Conservation (phyloP, 2,797 vertebrate species). For the Acipenser transmontanus region DNA sequence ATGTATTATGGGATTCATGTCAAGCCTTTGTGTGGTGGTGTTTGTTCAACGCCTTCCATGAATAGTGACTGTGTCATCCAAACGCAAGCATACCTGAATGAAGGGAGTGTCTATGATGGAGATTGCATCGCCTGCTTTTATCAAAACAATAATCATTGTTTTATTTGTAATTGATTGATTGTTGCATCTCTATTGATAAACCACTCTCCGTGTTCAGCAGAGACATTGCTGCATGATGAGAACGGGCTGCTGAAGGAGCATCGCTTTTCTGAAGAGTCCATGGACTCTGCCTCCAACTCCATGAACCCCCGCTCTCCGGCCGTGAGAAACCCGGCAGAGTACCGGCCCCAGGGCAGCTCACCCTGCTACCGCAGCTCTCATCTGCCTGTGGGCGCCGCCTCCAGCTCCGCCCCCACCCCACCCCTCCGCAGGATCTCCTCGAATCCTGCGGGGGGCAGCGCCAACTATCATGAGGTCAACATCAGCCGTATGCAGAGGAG, state of each 20-base stretch:
- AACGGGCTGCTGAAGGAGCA: conserved; percentile 71
- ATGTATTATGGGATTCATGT: too few species aligned
- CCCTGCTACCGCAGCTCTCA: conserved; percentile 45
- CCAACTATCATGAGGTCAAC: conserved; percentile 41
- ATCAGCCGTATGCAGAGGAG: conserved; percentile 61
- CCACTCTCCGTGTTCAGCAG: conserved; percentile 51
- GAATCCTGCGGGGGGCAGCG: conserved; percentile 39
- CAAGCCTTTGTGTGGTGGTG: too few species aligned
- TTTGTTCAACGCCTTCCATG: too few species aligned
- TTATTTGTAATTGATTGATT: too few species aligned
- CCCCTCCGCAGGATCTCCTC: conserved; percentile 59
- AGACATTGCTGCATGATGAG: conserved; percentile 71
- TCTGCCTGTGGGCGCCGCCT: too few species aligned
- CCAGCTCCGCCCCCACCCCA: conserved; percentile 37
- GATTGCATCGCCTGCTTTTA: too few species aligned
- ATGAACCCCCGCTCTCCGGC: conserved; percentile 60
- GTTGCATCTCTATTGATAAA: too few species aligned
- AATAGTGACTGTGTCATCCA: too few species aligned
- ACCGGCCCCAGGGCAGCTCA: conserved; percentile 50
- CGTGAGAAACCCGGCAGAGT: conserved; percentile 56
- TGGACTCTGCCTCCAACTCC: conserved; percentile 77
- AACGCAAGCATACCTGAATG: too few species aligned
- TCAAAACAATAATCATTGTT: too few species aligned
- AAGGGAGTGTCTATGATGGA: too few species aligned
- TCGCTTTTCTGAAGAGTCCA: conserved; percentile 62